phyloP scores from a whole-genome alignment of 2,888 invertebrate genomes.

The Suillia variegata region DNA sequence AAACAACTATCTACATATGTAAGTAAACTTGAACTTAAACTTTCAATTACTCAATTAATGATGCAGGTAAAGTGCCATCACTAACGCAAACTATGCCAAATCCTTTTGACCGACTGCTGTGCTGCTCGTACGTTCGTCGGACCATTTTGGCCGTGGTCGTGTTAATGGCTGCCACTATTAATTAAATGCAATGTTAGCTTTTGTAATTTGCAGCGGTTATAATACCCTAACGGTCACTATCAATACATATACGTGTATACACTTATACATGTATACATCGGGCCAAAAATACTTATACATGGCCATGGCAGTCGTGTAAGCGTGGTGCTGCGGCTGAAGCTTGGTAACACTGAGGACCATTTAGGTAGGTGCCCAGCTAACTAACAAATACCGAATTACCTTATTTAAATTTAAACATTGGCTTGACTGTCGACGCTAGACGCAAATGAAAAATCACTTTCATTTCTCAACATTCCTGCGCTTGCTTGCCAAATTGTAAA shows the following conservation, averaged over 20 bases:
- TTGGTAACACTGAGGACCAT: neutral
- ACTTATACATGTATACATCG: too few species aligned
- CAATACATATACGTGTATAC: slow-evolving; percentile 12
- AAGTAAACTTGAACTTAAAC: too few species aligned
- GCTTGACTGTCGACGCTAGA: neutral
- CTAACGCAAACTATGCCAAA: slow-evolving; percentile 3
- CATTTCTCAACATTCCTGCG: slow-evolving; percentile 26
- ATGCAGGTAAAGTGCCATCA: too few species aligned
- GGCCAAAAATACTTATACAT: too few species aligned
- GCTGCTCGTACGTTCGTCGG: neutral
- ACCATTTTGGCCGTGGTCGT: neutral
- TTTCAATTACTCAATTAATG: too few species aligned
- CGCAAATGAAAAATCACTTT: slow-evolving; percentile 21
- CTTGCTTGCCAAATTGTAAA: slow-evolving; percentile 13
- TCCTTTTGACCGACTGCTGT: neutral
- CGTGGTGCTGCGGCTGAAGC: too few species aligned
- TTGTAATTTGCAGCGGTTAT: slow-evolving; percentile 28
- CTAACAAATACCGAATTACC: too few species aligned
- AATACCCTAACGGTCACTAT: slow-evolving; percentile 25
- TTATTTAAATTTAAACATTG: too few species aligned
- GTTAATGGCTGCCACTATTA: slow-evolving; percentile 30
- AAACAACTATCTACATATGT: too few species aligned
- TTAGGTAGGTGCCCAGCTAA: neutral
- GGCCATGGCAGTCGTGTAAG: too few species aligned
- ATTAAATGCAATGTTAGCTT: slow-evolving; percentile 31